These are phyloP conservation scores for Cyclopterus lumpus DNA, from an alignment of 2,797 vertebrate genomes.

Conservation along the genomic window DNA sequence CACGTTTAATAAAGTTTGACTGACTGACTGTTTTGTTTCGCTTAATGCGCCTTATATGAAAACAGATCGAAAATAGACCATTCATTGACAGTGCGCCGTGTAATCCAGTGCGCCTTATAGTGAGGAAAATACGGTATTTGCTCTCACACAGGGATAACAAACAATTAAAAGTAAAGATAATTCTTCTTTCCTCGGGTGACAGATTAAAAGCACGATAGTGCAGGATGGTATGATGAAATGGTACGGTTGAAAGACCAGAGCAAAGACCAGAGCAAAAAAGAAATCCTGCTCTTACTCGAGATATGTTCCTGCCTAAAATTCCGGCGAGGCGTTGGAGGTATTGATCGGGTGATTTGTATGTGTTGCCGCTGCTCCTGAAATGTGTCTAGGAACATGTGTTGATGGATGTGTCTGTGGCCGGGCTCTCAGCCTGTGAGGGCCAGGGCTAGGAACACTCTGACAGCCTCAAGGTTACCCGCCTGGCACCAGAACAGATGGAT, in stretches of 20 bases:
- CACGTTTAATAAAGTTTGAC: too few relatives aligned
- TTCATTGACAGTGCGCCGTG: too few relatives aligned
- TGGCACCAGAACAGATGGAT: constrained; percentile 78
- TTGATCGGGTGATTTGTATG: constrained; percentile 80
- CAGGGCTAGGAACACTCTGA: constrained; percentile 62
- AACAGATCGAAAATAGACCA: too few relatives aligned
- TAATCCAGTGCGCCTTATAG: too few relatives aligned
- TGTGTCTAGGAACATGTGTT: constrained; percentile 71
- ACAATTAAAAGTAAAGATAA: not conserved
- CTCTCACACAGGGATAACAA: constrained; percentile 7
- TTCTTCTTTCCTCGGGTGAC: not conserved
- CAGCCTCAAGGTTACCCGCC: constrained; percentile 81
- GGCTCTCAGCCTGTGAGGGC: constrained; percentile 57
- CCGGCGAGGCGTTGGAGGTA: constrained; percentile 37
- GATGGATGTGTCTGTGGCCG: constrained; percentile 77
- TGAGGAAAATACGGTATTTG: too few relatives aligned
- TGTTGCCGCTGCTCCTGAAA: constrained; percentile 63
- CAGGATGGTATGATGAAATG: not conserved
- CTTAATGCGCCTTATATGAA: too few relatives aligned
- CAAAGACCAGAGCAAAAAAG: constrained; percentile 10
- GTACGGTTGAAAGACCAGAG: not conserved
- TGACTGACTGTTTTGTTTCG: too few relatives aligned
- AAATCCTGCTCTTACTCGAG: constrained; percentile 44
- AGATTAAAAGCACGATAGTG: not conserved
- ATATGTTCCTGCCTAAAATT: constrained; percentile 36